phyloP scores from a whole-genome alignment of 2,113 vertebrate genomes.

The Istiophorus platypterus region DNA sequence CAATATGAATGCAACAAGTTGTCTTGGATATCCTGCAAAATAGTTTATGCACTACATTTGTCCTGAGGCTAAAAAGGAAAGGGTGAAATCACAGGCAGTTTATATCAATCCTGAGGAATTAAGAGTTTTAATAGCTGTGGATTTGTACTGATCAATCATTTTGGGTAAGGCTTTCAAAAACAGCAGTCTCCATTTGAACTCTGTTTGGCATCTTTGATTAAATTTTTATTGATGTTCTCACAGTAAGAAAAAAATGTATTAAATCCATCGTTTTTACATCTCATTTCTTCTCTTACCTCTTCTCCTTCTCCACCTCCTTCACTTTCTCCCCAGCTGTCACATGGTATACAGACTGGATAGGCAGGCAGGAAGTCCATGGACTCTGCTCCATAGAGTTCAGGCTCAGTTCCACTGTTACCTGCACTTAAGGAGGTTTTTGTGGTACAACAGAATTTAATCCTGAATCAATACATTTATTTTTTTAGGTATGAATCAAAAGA shows the following conservation, averaged over 20 bases:
- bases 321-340: conserved; percentile 28
- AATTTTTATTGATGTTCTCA: neutral
- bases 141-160: neutral
- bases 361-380: neutral
- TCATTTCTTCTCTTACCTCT: conserved; percentile 43
- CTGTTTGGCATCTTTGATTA: neutral
- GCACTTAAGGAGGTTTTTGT: neutral
- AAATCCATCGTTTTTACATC: neutral
- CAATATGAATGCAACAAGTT: conserved; percentile 38
- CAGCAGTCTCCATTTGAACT: too few relatives aligned
- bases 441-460: neutral
- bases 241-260: neutral
- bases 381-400: conserved; percentile 6
- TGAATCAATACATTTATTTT: neutral
- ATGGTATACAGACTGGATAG: conserved; percentile 11
- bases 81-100: neutral
- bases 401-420: conserved; percentile 26
- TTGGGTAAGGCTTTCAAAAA: neutral
- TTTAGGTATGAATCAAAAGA: neutral
- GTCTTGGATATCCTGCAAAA: conserved; percentile 8
- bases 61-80: neutral
- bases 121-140: neutral
- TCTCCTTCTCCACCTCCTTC: conserved; percentile 16
- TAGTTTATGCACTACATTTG: neutral
- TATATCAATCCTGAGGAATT: neutral